Percentiles rank a stretch among this genome's conserved stretches.
phyloP scores from a whole-genome alignment of 2,797 vertebrate genomes.

The Clamator glandarius region DNA sequence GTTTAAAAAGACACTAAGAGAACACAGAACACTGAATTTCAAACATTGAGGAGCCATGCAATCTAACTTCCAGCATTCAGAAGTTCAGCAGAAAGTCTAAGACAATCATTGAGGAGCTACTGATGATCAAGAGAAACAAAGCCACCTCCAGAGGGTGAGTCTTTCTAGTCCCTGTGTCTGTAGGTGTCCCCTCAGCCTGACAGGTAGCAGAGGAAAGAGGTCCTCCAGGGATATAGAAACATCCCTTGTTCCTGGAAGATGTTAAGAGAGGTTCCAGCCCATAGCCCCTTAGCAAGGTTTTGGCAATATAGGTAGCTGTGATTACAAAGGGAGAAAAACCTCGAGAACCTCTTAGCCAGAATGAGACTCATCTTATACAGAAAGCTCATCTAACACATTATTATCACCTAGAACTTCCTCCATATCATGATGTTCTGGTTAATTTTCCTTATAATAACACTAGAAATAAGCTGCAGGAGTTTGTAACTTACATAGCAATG shows the following conservation, averaged over 20 bases:
- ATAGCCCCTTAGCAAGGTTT: rapidly evolving
- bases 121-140: background rate
- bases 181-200: background rate
- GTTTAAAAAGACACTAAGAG: background rate
- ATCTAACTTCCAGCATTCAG: background rate
- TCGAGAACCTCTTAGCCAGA: background rate
- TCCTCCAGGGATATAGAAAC: background rate
- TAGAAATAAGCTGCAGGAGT: background rate
- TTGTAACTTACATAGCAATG: background rate
- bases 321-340: background rate
- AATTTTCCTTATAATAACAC: background rate
- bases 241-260: background rate
- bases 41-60: background rate
- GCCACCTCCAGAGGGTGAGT: background rate
- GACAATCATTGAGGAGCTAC: background rate
- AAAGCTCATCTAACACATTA: background rate
- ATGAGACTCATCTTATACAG: background rate
- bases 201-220: background rate
- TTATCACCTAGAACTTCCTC: background rate
- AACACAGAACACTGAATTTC: background rate
- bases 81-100: background rate
- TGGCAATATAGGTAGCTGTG: background rate
- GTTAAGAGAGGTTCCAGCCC: background rate
- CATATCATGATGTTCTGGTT: background rate
- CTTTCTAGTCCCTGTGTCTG: background rate